Percentiles rank a stretch among this genome's conserved stretches.
phyloP scores from a whole-genome alignment of 2,113 vertebrate species.

The Boulengeromyrus knoepffleri region DNA sequence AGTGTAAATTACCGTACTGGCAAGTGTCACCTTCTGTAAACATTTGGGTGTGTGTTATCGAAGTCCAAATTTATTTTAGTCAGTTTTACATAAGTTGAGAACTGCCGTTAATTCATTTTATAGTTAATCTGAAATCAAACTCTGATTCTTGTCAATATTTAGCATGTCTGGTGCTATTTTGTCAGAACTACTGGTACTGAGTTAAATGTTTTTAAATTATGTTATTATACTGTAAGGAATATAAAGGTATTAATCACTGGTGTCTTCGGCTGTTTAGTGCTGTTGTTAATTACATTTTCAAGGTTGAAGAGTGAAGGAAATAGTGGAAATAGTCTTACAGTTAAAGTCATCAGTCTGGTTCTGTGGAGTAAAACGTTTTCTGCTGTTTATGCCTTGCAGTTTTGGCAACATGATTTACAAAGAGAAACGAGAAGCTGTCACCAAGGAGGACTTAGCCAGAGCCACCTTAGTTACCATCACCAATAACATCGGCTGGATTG shows the following conservation, averaged over 20 bases:
- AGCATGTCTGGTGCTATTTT: background rate
- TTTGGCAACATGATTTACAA: constrained; percentile 87
- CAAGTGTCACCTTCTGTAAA: background rate
- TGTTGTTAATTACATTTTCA: background rate
- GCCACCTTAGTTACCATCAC: constrained; percentile 83
- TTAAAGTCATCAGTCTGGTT: background rate
- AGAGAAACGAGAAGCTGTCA: constrained; percentile 80
- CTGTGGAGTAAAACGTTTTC: background rate
- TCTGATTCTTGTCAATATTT: background rate
- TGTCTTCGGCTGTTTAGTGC: background rate
- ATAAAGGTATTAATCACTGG: background rate
- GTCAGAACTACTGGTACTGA: background rate
- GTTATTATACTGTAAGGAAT: background rate
- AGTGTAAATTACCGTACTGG: no score
- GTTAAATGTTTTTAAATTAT: background rate
- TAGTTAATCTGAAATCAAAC: background rate
- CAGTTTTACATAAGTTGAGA: background rate
- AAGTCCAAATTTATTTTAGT: background rate
- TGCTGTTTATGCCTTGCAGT: constrained; percentile 41
- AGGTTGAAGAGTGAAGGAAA: background rate
- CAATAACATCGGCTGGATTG: constrained; percentile 82
- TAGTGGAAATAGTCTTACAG: background rate
- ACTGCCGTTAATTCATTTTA: background rate
- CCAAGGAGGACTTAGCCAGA: constrained; percentile 79
- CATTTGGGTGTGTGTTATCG: background rate